Conservation (phyloP, 2,113 vertebrate genomes). For the Crotalus viridis region DNA sequence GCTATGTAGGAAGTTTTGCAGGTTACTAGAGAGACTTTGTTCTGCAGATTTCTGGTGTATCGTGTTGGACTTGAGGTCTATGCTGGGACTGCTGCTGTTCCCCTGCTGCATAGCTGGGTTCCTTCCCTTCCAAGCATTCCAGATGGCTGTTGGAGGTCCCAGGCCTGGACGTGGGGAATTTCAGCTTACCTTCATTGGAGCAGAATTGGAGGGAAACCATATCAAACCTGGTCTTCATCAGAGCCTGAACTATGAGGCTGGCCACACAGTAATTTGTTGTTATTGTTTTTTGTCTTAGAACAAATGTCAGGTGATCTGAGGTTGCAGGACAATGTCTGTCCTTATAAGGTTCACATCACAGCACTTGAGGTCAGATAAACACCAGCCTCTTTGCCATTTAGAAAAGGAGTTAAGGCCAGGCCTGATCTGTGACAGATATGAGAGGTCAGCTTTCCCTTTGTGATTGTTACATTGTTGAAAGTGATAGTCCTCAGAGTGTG, state of each 20-base stretch:
- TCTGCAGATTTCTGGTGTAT: not conserved
- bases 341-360: not conserved
- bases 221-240: not conserved
- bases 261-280: not conserved
- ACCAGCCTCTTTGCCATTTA: not conserved
- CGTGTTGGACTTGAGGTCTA: not conserved
- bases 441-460: not conserved
- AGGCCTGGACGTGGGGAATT: not conserved
- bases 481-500: not conserved
- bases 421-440: not conserved
- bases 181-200: not conserved
- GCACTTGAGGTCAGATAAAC: not conserved
- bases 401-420: not conserved
- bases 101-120: not conserved
- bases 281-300: not conserved
- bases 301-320: not conserved
- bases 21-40: not conserved
- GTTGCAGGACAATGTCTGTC: not conserved
- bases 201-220: not conserved
- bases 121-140: not conserved
- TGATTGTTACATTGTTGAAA: not conserved
- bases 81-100: not conserved
- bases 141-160: not conserved
- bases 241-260: not conserved
- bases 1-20: not conserved